Evolutionary conservation across 2,113 vertebrate species (phyloP).

Genomic region (Bos javanicus): DNA sequence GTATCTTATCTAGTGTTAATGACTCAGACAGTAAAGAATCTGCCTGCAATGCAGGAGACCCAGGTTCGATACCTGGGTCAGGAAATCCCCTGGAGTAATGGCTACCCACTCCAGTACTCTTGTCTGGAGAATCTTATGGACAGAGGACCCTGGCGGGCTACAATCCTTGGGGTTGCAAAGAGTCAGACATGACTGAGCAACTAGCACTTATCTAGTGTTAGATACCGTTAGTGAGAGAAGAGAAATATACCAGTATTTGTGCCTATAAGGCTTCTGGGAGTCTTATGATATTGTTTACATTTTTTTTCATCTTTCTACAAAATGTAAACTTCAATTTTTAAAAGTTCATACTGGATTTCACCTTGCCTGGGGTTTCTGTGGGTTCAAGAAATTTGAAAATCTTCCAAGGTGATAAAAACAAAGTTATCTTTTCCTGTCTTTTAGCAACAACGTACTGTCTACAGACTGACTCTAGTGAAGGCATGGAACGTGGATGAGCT

Average conservation of each 20-base stretch:
- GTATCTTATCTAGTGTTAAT: neutral
- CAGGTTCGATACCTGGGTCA: neutral
- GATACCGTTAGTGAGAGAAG: neutral
- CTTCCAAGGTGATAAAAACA: neutral
- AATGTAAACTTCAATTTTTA: neutral
- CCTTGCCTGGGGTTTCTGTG: neutral
- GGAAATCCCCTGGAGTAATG: neutral
- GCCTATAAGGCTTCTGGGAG: neutral
- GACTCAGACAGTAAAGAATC: neutral
- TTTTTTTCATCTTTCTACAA: neutral
- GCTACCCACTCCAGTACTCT: neutral
- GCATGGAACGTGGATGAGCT: slow-evolving; percentile 97
- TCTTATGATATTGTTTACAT: neutral
- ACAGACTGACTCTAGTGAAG: slow-evolving; percentile 94
- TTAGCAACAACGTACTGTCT: slow-evolving; percentile 93
- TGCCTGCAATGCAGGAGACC: neutral
- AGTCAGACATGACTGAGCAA: neutral
- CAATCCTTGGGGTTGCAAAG: neutral
- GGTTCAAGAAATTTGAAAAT: neutral
- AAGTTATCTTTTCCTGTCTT: neutral
- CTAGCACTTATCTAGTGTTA: neutral
- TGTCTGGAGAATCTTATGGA: neutral
- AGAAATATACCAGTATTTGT: neutral
- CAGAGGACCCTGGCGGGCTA: neutral
- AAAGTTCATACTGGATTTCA: neutral